Conservation (phyloP, 2,888 invertebrate species). For the Hydroisotoma schaefferi region DNA sequence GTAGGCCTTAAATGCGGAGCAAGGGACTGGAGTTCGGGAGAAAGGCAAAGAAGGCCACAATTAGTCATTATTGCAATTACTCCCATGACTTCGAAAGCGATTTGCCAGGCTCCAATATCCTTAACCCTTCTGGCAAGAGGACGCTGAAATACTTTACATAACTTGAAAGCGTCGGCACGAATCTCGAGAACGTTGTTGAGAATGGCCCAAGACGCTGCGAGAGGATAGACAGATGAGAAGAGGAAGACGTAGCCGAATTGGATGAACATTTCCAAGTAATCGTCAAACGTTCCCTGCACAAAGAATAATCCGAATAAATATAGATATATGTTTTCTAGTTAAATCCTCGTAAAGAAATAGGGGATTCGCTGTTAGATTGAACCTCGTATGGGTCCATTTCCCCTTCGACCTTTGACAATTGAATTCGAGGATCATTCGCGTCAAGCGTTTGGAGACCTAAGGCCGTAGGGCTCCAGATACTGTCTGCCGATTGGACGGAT, state of each 20-base stretch:
- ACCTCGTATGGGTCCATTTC: conserved; percentile 66
- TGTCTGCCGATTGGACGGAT: conserved; percentile 10
- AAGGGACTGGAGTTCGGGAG: conserved; percentile 60
- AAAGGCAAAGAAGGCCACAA: conserved; percentile 67
- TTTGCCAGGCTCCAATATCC: conserved; percentile 74
- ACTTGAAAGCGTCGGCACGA: conserved; percentile 69
- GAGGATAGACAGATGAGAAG: conserved; percentile 72
- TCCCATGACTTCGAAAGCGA: conserved; percentile 65
- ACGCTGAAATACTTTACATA: conserved; percentile 66
- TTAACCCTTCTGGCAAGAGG: conserved; percentile 65
- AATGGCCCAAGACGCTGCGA: conserved; percentile 70
- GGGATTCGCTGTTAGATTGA: too few relatives aligned
- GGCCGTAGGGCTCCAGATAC: conserved; percentile 39
- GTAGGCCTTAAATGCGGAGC: conserved; percentile 51
- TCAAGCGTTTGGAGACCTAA: conserved; percentile 51
- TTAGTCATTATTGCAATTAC: conserved; percentile 69
- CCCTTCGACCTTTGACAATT: conserved; percentile 59
- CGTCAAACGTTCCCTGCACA: conserved; percentile 66
- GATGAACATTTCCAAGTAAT: conserved; percentile 72
- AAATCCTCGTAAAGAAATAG: background rate
- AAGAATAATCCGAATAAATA: conserved; percentile 10
- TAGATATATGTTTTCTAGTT: background rate
- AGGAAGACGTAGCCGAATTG: conserved; percentile 76
- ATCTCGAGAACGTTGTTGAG: conserved; percentile 72
- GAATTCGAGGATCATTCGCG: conserved; percentile 55